Percentiles rank a stretch among this genome's conserved stretches.
Conservation (phyloP, 92 coral and sea anemone species). For the Zoanthus sansibaricus region DNA sequence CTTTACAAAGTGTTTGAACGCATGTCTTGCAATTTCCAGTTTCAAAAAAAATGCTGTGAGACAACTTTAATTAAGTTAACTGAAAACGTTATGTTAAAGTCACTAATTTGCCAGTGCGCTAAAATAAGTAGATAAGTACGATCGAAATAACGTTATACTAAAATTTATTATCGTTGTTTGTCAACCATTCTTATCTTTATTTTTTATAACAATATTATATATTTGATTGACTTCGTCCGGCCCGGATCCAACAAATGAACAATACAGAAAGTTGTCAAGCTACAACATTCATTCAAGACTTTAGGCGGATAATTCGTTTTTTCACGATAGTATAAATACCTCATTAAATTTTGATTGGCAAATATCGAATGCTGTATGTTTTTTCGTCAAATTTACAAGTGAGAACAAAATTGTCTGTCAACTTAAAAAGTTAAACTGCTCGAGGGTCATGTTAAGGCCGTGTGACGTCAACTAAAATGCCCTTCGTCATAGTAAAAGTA, state of each 20-base stretch:
- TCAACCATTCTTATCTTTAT: too few relatives aligned
- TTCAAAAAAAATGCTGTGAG: background rate
- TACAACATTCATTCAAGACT: background rate
- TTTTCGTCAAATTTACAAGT: background rate
- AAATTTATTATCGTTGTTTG: too few relatives aligned
- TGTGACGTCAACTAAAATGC: slow-evolving; percentile 3
- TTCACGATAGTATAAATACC: background rate
- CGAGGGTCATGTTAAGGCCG: background rate
- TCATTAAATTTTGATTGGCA: background rate
- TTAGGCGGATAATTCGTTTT: background rate
- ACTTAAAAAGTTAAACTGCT: background rate
- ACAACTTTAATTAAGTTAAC: background rate
- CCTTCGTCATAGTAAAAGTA: background rate
- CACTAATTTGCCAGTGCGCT: background rate
- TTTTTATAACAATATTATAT: too few relatives aligned
- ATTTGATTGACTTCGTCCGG: too few relatives aligned
- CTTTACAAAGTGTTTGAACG: background rate
- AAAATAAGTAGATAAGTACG: too few relatives aligned
- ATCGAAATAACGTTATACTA: too few relatives aligned
- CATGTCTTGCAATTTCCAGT: background rate
- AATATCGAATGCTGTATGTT: background rate
- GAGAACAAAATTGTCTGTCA: background rate
- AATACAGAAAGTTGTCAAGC: too few relatives aligned
- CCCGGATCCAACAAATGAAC: too few relatives aligned
- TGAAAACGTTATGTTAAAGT: background rate